phyloP scores from a whole-genome alignment of 2,113 vertebrate genomes.

The Elephas maximus region DNA sequence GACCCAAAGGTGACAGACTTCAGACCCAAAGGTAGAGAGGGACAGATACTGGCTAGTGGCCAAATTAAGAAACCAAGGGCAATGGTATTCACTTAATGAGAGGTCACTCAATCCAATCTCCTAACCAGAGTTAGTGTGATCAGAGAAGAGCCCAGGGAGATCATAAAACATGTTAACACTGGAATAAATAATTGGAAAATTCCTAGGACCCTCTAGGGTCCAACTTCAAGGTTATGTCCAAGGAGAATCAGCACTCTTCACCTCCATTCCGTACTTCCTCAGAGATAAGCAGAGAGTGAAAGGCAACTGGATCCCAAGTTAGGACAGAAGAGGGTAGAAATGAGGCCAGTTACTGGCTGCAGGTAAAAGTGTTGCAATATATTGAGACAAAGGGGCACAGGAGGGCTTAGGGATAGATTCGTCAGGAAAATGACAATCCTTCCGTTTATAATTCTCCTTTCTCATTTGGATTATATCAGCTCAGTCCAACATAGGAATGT shows the following conservation, averaged over 20 bases:
- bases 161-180: conserved; percentile 70
- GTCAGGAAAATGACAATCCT: conserved; percentile 65
- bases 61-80: conserved; percentile 69
- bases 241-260: conserved; percentile 71
- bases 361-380: conserved; percentile 29
- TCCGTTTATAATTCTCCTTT: conserved; percentile 43
- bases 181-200: conserved; percentile 79
- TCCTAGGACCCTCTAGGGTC: conserved; percentile 66
- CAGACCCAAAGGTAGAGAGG: conserved; percentile 58
- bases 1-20: conserved; percentile 55
- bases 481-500: conserved; percentile 14
- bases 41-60: conserved; percentile 42
- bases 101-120: conserved; percentile 69
- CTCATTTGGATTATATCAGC: conserved; percentile 24
- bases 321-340: conserved; percentile 41
- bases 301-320: conserved; percentile 46
- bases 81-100: conserved; percentile 71
- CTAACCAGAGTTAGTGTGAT: conserved; percentile 62
- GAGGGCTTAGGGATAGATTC: conserved; percentile 22
- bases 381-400: conserved; percentile 44
- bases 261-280: conserved; percentile 54
- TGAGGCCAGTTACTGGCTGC: background rate
- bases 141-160: conserved; percentile 64
- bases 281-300: conserved; percentile 61
- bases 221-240: conserved; percentile 75